phyloP scores from a whole-genome alignment of 23 tunicate genomes.

The Oikopleura vanhoeffeni region DNA sequence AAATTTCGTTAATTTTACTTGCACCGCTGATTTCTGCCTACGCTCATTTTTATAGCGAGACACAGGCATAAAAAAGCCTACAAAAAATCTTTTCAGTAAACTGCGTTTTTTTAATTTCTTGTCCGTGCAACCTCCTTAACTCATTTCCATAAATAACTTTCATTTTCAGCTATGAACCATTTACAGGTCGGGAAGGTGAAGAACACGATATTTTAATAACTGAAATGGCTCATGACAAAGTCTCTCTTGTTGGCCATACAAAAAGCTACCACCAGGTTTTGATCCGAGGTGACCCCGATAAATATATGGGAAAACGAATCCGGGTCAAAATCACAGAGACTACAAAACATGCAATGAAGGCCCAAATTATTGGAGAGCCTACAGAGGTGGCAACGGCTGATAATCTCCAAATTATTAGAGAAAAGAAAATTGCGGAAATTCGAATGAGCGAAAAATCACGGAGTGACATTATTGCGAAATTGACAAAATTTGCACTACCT shows the following conservation, averaged over 20 bases:
- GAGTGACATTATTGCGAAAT: background rate
- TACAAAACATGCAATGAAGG: constrained; percentile 1
- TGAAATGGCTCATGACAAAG: constrained; percentile 73
- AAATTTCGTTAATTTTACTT: no score
- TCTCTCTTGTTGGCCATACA: constrained; percentile 72
- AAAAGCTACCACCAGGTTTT: constrained; percentile 74
- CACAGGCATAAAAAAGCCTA: no score
- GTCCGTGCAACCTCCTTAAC: no score
- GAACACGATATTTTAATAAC: constrained; percentile 44
- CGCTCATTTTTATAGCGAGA: no score
- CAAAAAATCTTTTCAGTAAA: no score
- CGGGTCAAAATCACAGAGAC: background rate
- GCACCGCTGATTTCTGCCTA: no score
- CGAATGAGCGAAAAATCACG: background rate
- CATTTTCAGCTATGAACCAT: background rate
- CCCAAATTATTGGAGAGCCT: background rate
- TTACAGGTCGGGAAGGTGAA: background rate
- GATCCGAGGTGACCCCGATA: background rate
- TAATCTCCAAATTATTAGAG: background rate
- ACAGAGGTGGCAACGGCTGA: background rate
- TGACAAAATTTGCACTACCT: background rate
- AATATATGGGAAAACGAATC: constrained; percentile 8
- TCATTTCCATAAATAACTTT: no score
- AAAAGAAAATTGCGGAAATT: background rate
- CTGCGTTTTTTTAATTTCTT: no score